A percentile compares a stretch with the other conserved stretches of the same genome.
These are phyloP conservation scores for Tylochromis polylepis DNA, from an alignment of 2,113 vertebrate genomes.

Conservation along the genomic window DNA sequence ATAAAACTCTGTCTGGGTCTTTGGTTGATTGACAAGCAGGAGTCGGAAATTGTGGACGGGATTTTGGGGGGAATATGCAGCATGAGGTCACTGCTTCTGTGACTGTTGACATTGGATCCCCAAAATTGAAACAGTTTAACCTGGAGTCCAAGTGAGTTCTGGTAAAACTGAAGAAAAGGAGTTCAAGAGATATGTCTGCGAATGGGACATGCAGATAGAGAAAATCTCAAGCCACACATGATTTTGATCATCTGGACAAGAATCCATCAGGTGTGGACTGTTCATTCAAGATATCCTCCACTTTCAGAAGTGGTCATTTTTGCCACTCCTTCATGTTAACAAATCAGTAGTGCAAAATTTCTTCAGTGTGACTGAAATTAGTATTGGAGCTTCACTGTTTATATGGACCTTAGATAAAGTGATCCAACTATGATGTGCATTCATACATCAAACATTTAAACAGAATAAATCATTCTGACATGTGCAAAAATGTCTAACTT, in stretches of 20 bases:
- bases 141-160: not conserved
- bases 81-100: no score
- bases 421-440: accelerated
- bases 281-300: not conserved
- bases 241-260: no score
- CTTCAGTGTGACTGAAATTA: accelerated
- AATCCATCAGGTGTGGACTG: not conserved
- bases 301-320: accelerated
- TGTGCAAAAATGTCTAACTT: not conserved
- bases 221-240: not conserved
- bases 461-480: not conserved
- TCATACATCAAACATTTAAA: not conserved
- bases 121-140: not conserved
- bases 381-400: not conserved
- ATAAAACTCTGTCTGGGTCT: no score
- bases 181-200: accelerated
- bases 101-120: accelerated
- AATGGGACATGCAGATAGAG: not conserved
- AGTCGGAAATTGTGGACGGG: no score
- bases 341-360: not conserved
- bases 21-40: no score
- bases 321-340: not conserved
- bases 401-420: not conserved
- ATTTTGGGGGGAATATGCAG: no score
- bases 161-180: not conserved